A percentile compares a stretch with the other conserved stretches of the same genome.
Conservation (phyloP, 2,797 vertebrate genomes). For the Spinus olivaceus region DNA sequence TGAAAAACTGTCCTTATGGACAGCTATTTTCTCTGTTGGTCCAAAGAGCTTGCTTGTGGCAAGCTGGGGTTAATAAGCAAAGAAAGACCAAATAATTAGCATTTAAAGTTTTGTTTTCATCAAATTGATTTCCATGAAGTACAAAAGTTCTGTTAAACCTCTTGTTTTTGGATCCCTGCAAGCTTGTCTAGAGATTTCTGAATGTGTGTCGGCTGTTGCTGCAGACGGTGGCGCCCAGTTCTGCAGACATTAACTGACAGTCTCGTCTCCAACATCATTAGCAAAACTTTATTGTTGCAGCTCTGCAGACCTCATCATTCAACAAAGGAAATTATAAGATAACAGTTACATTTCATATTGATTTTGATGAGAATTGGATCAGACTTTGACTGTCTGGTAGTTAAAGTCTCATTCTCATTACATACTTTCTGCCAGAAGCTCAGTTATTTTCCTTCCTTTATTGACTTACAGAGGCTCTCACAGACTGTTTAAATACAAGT, state of each 20-base stretch:
- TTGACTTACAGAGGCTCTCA: background rate
- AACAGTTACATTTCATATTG: background rate
- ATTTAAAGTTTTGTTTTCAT: background rate
- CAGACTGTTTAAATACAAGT: background rate
- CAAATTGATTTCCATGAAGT: background rate
- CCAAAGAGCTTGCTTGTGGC: background rate
- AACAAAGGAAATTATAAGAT: background rate
- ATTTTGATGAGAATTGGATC: slow-evolving; percentile 3
- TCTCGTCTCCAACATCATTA: background rate
- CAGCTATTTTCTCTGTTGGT: background rate
- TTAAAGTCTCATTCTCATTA: background rate
- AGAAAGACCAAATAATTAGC: background rate
- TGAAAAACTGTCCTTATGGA: background rate
- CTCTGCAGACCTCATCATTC: background rate
- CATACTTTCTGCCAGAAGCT: background rate
- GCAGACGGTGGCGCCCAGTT: background rate
- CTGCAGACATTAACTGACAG: background rate
- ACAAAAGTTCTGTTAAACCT: background rate
- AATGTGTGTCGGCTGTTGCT: background rate
- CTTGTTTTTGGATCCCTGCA: background rate
- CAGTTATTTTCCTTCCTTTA: slow-evolving; percentile 1
- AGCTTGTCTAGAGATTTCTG: background rate
- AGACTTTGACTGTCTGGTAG: background rate
- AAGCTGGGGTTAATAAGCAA: background rate
- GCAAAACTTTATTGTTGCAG: background rate